A percentile compares a stretch with the other conserved stretches of the same genome.
Evolutionary conservation across 2,113 vertebrate genomes (phyloP).

Genomic region (Clinocottus analis): DNA sequence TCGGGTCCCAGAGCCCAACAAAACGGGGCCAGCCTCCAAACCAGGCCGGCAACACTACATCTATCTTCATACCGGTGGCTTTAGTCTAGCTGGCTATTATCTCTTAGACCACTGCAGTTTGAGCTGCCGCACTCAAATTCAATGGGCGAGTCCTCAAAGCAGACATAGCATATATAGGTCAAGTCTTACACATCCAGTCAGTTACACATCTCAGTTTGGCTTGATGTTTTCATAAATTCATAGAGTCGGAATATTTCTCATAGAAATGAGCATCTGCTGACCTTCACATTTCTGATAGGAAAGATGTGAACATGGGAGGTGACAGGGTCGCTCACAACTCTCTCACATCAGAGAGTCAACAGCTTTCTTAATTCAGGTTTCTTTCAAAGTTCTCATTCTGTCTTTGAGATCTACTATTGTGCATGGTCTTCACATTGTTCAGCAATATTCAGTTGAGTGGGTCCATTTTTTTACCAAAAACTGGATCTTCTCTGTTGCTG

Average conservation of each 20-base stretch:
- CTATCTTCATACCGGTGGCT: conserved; percentile 76
- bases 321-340: background rate
- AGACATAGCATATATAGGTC: conserved; percentile 48
- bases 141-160: conserved; percentile 26
- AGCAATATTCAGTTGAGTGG: background rate
- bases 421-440: background rate
- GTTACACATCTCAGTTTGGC: conserved; percentile 29
- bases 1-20: conserved; percentile 51
- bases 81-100: conserved; percentile 76
- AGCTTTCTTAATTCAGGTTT: conserved; percentile 9
- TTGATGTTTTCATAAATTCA: conserved; percentile 12
- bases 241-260: conserved; percentile 1
- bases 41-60: conserved; percentile 59
- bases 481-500: background rate
- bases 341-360: background rate
- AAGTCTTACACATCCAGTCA: conserved; percentile 18
- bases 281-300: background rate
- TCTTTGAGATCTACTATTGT: too few relatives aligned
- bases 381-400: too few relatives aligned
- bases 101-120: conserved; percentile 35
- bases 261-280: background rate
- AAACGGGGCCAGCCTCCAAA: conserved; percentile 45
- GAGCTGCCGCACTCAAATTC: conserved; percentile 34
- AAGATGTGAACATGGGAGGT: background rate
- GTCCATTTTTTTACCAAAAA: background rate